Percentiles rank a stretch among this genome's conserved stretches.
These are phyloP conservation scores for Microplitis deprimator DNA, from an alignment of 2,888 invertebrate genomes.

Conservation along the genomic window DNA sequence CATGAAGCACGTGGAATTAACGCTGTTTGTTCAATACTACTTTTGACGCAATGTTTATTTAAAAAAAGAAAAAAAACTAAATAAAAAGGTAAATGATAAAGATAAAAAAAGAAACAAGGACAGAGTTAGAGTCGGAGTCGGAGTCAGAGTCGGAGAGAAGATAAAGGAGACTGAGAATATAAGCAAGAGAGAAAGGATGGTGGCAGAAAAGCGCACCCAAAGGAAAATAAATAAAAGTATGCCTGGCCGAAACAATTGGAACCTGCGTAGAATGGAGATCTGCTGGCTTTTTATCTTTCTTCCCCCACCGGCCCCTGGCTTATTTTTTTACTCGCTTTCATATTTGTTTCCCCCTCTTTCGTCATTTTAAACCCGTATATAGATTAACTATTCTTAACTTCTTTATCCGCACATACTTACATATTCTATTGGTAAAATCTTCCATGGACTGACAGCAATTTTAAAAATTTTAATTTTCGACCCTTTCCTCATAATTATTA, in stretches of 20 bases:
- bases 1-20: slow-evolving; percentile 68
- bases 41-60: slow-evolving; percentile 54
- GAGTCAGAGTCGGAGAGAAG: neutral
- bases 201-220: slow-evolving; percentile 56
- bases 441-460: too few relatives aligned
- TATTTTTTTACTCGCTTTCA: slow-evolving; percentile 43
- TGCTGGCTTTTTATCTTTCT: slow-evolving; percentile 66
- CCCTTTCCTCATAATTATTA: too few relatives aligned
- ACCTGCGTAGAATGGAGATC: slow-evolving; percentile 63
- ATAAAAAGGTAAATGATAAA: slow-evolving; percentile 46
- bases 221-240: slow-evolving; percentile 66
- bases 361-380: slow-evolving; percentile 14
- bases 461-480: too few relatives aligned
- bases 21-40: slow-evolving; percentile 65
- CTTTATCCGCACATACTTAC: neutral
- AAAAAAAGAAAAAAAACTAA: slow-evolving; percentile 33
- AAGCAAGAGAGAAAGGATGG: slow-evolving; percentile 39
- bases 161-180: slow-evolving; percentile 27
- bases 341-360: slow-evolving; percentile 38
- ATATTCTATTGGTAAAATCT: neutral
- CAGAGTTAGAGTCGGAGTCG: neutral
- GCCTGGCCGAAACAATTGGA: slow-evolving; percentile 68
- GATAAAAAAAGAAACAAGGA: neutral
- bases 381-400: slow-evolving; percentile 10
- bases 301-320: slow-evolving; percentile 51